Base-by-base conservation (phyloP, 2,888 invertebrate species). In the Pasiphila rectangulata region DNA sequence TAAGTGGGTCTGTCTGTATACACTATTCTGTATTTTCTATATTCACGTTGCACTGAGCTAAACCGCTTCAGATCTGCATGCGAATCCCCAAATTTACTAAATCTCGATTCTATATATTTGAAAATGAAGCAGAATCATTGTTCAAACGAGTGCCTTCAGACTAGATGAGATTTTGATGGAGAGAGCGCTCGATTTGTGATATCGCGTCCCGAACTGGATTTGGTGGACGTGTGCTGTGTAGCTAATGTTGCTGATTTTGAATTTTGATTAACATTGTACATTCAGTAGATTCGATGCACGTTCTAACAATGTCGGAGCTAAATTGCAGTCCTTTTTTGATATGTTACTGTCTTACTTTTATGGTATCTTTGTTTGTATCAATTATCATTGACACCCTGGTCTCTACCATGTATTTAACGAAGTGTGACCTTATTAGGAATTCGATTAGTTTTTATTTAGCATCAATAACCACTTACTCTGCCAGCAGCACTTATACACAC, bases 61-160 rank as follows among this genome's bases (percentile, higher is more conserved):
- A 32, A 43, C 34, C 49, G 47, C 39, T 54, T 52, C 52, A 67
- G 68, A 77, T 76, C 77, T 75, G 84, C 84, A 85, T 85, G 75
- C 80, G 75, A 86, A 86, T 85, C 63, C 51, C 69, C 77, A 63
- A 75, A 83, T 83, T 84, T 81, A 67, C 69, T 54, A 75, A 75
- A 79, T 75, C 75, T 67, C 74, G 64, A 69, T 72, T 70, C 66
- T 69, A 74, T n/a, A n/a, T 74, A 71, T 75, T 75, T 60, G 66
- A 71, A 72, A 79, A 75, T 64, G 67, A 67, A 68, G 67, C 69
- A 57, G 74, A 67, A 67, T 73, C 69, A 67, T 65, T 67, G 60
- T 67, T 65, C 64, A 60, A 66, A 59, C 61, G 57, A 57, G 56
- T 52, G 56, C 54, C 60, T 63, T 53, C 59, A 61, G 67, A 65